Base-by-base conservation (phyloP, 37 sponge, comb jelly and placozoan species). In the Chondrosia reniformis region DNA sequence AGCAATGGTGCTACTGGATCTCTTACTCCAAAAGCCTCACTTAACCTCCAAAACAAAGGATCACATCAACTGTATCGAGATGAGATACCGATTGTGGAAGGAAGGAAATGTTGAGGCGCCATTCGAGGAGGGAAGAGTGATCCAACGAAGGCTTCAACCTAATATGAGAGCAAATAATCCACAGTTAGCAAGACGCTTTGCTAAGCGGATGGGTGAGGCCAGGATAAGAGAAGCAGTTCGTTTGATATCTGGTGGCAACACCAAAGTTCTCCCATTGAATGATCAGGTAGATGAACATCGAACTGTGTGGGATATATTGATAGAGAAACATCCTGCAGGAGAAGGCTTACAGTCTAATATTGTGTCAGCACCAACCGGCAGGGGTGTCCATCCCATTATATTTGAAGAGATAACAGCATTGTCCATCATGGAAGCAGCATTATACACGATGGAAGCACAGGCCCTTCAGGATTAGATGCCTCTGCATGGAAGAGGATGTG, bases 371-470 rank as follows among this genome's bases (percentile, higher is more conserved):
- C n/a, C 61, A 7, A 13, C 28, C 7, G 17, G 4, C 9, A 25
- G 28, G 4, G 17, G 4, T 13, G n/a, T 59, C 6, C 61, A 59
- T 13, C 61, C 61, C 4, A 59, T 59, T 13, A 59, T 59, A 6
- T 59, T 59, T 59, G 61, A 13, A 59, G 61, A 13, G 61, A 13
- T 59, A 7, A 13, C 52, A 59, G 8, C 30, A 13, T 59, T n/a
- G n/a, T n/a, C 58, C 9, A 56, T 56, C 58, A 56, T 56, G 58
- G 58, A 56, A 27, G 58, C 58, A 56, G 58, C 58, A 56, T 27
- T 56, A 27, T 27, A 56, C 58, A 56, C 7, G 61, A 59, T 59
- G 61, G 61, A 6, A 13, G 61, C 28, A 30, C 61, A 30, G 61
- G 61, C n/a, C 61, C 61, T 30, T 59, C 61, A 19, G 61, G 52